phyloP scores from a whole-genome alignment of 2,888 invertebrate genomes.

The Bhutanitis thaidina region DNA sequence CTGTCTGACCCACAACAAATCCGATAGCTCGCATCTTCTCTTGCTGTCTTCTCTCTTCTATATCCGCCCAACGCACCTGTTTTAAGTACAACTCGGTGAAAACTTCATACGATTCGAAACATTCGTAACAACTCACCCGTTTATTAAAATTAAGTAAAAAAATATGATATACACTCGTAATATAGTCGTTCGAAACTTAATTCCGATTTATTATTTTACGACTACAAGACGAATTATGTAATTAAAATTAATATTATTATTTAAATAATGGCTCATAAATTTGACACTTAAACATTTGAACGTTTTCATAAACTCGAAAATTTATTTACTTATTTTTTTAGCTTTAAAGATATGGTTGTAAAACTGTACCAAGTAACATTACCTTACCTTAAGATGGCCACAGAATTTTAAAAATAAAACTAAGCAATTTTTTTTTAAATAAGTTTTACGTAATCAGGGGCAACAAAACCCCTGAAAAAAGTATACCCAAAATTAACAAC shows the following conservation, averaged over 20 bases:
- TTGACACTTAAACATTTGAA: no score
- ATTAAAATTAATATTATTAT: no score
- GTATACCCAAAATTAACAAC: no score
- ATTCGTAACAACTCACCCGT: conserved; percentile 39
- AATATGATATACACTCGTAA: background rate
- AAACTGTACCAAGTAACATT: conserved; percentile 28
- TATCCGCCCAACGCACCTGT: conserved; percentile 98
- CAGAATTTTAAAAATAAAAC: background rate
- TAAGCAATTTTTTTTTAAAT: no score
- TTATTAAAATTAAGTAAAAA: background rate
- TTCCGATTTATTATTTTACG: background rate
- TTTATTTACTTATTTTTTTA: no score
- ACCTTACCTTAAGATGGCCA: conserved; percentile 15
- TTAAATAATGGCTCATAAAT: no score
- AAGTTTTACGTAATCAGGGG: no score
- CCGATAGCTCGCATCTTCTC: conserved; percentile 96
- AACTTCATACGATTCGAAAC: conserved; percentile 29
- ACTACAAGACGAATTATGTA: no score
- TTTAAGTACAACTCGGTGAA: conserved; percentile 67
- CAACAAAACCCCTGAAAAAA: no score
- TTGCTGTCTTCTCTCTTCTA: conserved; percentile 95
- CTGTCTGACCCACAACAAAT: conserved; percentile 97
- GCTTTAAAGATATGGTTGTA: conserved; percentile 31
- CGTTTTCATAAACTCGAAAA: no score
- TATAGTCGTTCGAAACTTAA: background rate